Conservation (phyloP, 2,888 invertebrate species). For the Torymus auratus region DNA sequence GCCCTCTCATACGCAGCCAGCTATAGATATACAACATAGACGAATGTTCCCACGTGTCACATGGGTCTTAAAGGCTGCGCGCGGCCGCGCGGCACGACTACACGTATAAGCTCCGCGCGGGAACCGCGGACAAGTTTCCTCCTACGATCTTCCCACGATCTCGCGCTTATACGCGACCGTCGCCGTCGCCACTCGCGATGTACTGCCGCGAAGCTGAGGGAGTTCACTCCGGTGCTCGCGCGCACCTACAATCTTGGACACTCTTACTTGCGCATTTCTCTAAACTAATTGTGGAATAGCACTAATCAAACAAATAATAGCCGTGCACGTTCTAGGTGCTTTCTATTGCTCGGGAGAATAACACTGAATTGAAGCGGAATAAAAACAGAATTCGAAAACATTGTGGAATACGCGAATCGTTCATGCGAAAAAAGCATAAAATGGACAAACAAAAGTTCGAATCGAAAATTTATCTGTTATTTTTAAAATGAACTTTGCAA, state of each 20-base stretch:
- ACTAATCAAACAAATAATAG: too few relatives aligned
- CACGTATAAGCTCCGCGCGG: conserved; percentile 45
- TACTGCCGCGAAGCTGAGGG: conserved; percentile 20
- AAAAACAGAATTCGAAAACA: too few relatives aligned
- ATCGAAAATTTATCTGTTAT: too few relatives aligned
- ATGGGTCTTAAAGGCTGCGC: conserved; percentile 52
- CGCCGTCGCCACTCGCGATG: conserved; percentile 55
- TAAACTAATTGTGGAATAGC: neutral
- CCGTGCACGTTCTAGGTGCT: too few relatives aligned
- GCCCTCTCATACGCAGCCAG: neutral
- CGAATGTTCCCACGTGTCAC: conserved; percentile 64
- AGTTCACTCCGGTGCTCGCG: conserved; percentile 34
- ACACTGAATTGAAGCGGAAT: too few relatives aligned
- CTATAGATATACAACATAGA: neutral
- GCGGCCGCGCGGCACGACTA: conserved; percentile 39
- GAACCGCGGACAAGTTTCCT: conserved; percentile 65
- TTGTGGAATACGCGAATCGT: too few relatives aligned
- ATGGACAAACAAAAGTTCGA: too few relatives aligned
- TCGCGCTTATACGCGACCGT: conserved; percentile 57
- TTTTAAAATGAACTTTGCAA: too few relatives aligned
- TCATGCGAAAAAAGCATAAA: too few relatives aligned
- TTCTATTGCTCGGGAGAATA: too few relatives aligned
- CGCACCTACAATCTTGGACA: neutral
- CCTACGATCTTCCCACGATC: conserved; percentile 71
- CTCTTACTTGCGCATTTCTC: neutral